Base-by-base conservation (phyloP, 2,797 vertebrate genomes). In the Notolabrus celidotus region DNA sequence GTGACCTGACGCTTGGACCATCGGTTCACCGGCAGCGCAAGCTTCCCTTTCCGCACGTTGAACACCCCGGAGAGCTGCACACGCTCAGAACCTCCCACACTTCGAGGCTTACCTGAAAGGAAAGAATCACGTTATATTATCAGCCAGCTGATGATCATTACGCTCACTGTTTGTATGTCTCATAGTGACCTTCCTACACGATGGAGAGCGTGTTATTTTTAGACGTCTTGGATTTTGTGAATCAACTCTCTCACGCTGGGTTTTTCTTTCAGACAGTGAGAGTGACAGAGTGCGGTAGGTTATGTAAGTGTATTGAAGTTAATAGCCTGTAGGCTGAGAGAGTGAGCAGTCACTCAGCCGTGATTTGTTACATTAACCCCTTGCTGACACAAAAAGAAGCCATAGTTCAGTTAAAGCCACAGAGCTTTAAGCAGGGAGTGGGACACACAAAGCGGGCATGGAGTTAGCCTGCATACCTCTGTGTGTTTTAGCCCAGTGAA, bases 41-140 rank as follows among this genome's bases (percentile, higher is more conserved):
- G 96, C 89, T 98, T 99, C 88, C 98, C 97, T 89, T 99, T 99
- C 51, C 97, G 94, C 83, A 99, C 97, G 56, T 97, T 98, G 88
- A 97, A 99, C 83, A 94, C 95, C 72, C 97, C 98, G 17, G 96
- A 97, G 70, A 99, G 96, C 92, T 99, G 98, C 91, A 98, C 96
- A 2, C 97, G 95, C 89, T 99, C 97, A 0, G 95, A 96, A 36
- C 95, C 95, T 36, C 96, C 95, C 50, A 91, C 92, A 67, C 94
- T 95, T 70, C 96, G 94, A 66, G 97, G 97, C 84, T 99, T 98
- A 85, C 98, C 98, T 99, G 72, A 2, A 45, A 4, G 33, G 15
- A 69, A 4, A 71, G 19, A 45, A 10, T 23, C 9, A 55, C 17
- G 0, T 3, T 2, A 22, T 60, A 50, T 67, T 1, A 33, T 31